Evolutionary conservation across 2,797 vertebrate species (phyloP), one percentile per base, ranked within the genome.

Genomic region (Liparis tanakae): DNA sequence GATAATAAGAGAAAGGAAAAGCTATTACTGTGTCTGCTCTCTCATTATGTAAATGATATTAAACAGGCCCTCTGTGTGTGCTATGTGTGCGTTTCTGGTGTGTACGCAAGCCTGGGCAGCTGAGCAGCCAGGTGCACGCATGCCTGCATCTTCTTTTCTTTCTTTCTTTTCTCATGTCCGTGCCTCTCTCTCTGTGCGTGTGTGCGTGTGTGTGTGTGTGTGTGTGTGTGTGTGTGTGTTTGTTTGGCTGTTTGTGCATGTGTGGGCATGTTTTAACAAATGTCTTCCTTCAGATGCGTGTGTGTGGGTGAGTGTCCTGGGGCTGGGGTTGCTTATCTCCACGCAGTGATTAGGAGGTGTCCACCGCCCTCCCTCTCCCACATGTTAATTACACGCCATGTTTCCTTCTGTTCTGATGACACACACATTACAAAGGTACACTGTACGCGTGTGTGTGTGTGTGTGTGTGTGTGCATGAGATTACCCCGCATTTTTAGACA

Each of bases 1-100:
- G 96, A 97, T 98, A 99, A 99, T 97, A 98, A 97, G 96, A 97
- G 93, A 94, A 95, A 94, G 95, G 95, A 96, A 98, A 93, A 98
- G 96, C 98, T 98, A 98, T 98, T 98, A 99, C 96, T 96, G 96
- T 94, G 95, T 95, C 95, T 96, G 95, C 95, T 95, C 96, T 97
- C 97, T 98, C 97, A 98, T 98, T 98, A 99, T 99, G 97, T 97
- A 98, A 98, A 99, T 98, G 95, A 98, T 97, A 98, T 98, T 98
- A 98, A 98, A 97, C 89, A 91, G 89, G 85, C 85, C 85, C 79
- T 87, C 68, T 88, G 88, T 86, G 89, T 88, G 81, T 80, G 78
- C 63, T 58, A 63, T 79, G 78, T 83, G 83, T 79, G 80, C 76
- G 54, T 61, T 79, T 71, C 68, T 78, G 50, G 78, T 85, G 88